Percentiles rank a stretch among this genome's conserved stretches.
Evolutionary conservation across 1,140 invertebrate genomes (phyloP).

Genomic region (Archivesica marissinica): DNA sequence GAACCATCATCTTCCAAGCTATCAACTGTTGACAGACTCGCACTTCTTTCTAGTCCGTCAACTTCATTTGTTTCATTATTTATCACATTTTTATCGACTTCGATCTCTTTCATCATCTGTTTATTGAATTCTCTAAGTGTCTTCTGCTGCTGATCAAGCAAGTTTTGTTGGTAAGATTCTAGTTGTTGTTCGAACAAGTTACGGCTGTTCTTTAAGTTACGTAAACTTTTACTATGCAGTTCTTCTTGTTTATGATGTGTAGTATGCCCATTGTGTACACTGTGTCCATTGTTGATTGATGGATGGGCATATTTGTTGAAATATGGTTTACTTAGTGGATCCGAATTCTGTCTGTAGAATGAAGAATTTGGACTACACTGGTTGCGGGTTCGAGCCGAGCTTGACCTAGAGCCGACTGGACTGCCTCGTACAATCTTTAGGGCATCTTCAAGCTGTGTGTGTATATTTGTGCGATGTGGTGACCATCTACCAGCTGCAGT

Average conservation of each 20-base stretch:
- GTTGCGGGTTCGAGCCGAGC: background rate
- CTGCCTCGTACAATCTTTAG: constrained; percentile 66
- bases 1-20: constrained; percentile 70
- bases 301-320: constrained; percentile 65
- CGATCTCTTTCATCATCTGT: constrained; percentile 74
- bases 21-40: constrained; percentile 75
- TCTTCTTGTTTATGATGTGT: constrained; percentile 61
- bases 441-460: constrained; percentile 67
- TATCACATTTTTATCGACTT: constrained; percentile 58
- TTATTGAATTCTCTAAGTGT: constrained; percentile 74
- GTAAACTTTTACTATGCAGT: constrained; percentile 72
- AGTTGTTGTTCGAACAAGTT: constrained; percentile 80
- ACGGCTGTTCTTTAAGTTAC: constrained; percentile 74
- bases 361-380: constrained; percentile 22
- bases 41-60: constrained; percentile 51
- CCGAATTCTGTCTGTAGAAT: constrained; percentile 50
- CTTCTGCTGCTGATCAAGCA: constrained; percentile 75
- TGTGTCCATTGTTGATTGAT: constrained; percentile 31
- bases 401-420: background rate
- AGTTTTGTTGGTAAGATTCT: constrained; percentile 71
- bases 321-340: constrained; percentile 66
- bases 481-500: constrained; percentile 44
- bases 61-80: constrained; percentile 29
- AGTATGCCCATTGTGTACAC: background rate
- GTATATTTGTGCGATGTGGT: constrained; percentile 1